These are phyloP conservation scores for Anniella stebbinsi DNA, from an alignment of 2,797 vertebrate species.

Conservation along the genomic window DNA sequence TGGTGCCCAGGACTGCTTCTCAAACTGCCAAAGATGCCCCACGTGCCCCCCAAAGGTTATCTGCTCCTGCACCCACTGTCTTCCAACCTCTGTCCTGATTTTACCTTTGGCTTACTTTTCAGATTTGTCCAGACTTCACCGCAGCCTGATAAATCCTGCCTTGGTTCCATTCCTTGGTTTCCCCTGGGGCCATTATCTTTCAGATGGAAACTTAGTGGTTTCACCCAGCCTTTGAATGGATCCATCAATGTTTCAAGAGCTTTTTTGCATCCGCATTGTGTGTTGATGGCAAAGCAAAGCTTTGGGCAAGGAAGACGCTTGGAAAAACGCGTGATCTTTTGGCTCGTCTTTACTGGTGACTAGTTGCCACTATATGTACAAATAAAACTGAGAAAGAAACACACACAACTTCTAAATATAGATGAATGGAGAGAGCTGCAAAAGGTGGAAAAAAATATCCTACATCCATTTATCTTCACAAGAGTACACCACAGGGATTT, in stretches of 20 bases:
- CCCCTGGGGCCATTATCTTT: no score
- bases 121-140: no score
- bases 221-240: background rate
- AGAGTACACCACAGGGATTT: slow-evolving; percentile 58
- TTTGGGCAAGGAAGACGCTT: background rate
- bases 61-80: no score
- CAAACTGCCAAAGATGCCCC: no score
- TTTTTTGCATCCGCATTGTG: background rate
- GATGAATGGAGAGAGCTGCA: slow-evolving; percentile 37
- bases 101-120: no score
- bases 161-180: no score
- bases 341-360: accelerated
- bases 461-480: slow-evolving; percentile 48
- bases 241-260: background rate
- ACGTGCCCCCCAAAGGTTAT: no score
- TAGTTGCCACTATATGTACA: background rate
- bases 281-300: background rate
- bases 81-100: no score
- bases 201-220: background rate
- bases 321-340: accelerated
- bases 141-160: no score
- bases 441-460: slow-evolving; percentile 46
- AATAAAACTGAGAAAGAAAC: slow-evolving; percentile 30
- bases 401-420: slow-evolving; percentile 62
- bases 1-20: no score